phyloP scores from a whole-genome alignment of 2,797 vertebrate species.

The Bradypodion pumilum region DNA sequence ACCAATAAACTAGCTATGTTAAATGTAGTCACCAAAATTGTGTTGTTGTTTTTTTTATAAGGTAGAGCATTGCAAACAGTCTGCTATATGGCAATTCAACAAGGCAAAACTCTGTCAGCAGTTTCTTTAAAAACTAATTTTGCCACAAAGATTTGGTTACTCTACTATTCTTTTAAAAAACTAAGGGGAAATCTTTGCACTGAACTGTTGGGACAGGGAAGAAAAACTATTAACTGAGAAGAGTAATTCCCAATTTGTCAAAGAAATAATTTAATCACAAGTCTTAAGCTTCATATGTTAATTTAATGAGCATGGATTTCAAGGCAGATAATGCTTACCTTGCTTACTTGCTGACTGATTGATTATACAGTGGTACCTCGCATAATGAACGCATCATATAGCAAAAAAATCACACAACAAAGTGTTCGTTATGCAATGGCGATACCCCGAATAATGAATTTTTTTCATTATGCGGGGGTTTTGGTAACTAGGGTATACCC shows the following conservation, averaged over 20 bases:
- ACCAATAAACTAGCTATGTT: not conserved
- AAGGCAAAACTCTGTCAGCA: not conserved
- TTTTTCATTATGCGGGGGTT: no score
- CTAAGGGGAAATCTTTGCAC: not conserved
- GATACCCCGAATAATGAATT: no score
- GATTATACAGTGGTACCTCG: no score
- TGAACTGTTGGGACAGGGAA: not conserved
- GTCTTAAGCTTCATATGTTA: not conserved
- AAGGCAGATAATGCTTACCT: not conserved
- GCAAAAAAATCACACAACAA: no score
- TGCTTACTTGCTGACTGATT: no score
- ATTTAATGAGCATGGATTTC: not conserved
- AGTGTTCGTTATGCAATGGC: no score
- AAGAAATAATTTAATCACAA: slow-evolving; percentile 1
- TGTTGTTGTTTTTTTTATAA: not conserved
- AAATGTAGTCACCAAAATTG: not conserved
- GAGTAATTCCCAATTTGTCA: not conserved
- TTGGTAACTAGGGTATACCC: no score
- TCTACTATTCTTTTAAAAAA: not conserved
- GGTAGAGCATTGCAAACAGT: not conserved
- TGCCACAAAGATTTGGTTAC: not conserved
- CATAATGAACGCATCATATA: no score
- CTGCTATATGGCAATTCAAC: not conserved
- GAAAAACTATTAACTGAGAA: not conserved
- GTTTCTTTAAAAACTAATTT: not conserved